Evolutionary conservation across 1,140 invertebrate genomes (phyloP).

Genomic region (Nasonia vitripennis): DNA sequence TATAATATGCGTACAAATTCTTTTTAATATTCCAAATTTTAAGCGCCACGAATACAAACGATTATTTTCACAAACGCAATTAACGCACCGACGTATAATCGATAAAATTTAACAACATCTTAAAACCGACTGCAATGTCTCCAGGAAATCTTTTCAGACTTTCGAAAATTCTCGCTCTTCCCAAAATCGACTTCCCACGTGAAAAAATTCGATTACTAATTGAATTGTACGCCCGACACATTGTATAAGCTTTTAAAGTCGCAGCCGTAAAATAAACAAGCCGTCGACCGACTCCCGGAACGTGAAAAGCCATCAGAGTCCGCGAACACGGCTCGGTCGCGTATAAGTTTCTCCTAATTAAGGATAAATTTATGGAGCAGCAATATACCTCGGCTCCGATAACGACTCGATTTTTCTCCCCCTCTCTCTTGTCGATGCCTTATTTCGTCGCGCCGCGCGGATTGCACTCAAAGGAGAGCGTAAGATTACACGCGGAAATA

Average conservation of each 20-base stretch:
- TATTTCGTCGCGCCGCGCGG: background rate
- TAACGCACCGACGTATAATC: background rate
- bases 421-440: background rate
- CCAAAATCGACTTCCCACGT: background rate
- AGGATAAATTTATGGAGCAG: slow-evolving; percentile 3
- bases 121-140: background rate
- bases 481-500: background rate
- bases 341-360: slow-evolving; percentile 36
- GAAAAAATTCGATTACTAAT: slow-evolving; percentile 21
- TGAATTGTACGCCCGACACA: background rate
- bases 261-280: background rate
- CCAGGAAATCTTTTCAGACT: slow-evolving; percentile 4
- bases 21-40: background rate
- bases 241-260: slow-evolving; percentile 7
- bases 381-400: background rate
- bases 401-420: background rate
- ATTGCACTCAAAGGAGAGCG: background rate
- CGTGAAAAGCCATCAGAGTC: background rate
- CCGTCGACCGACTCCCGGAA: background rate
- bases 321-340: background rate
- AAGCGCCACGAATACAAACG: background rate
- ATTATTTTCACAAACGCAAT: background rate
- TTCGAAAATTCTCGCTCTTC: slow-evolving; percentile 14
- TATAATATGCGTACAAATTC: background rate
- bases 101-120: slow-evolving; percentile 12